A percentile compares a stretch with the other conserved stretches of the same genome.
These are phyloP conservation scores for Brachylomia viminalis DNA, from an alignment of 2,888 invertebrate genomes.

Conservation along the genomic window DNA sequence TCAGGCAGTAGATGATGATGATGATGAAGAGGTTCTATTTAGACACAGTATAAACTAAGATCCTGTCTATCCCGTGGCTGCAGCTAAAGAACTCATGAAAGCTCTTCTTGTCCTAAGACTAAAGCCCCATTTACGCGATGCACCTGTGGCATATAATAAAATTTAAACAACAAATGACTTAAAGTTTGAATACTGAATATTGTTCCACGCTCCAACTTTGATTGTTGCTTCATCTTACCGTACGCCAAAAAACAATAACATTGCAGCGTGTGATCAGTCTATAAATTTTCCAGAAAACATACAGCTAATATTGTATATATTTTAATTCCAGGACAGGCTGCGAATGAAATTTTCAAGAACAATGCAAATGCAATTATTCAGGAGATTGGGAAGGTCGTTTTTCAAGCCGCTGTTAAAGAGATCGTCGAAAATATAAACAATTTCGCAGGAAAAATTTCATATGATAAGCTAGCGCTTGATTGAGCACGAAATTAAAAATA, in stretches of 20 bases:
- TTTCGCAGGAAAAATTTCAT: neutral
- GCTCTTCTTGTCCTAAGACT: neutral
- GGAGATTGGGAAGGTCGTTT: slow-evolving; percentile 30
- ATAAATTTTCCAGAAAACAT: slow-evolving; percentile 1
- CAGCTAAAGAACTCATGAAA: neutral
- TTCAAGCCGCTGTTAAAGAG: neutral
- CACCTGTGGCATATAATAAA: neutral
- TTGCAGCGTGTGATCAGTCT: neutral
- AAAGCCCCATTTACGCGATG: neutral
- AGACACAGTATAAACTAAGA: neutral
- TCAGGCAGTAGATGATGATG: neutral
- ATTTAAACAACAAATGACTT: neutral
- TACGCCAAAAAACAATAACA: neutral
- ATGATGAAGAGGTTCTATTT: neutral
- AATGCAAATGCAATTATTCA: slow-evolving; percentile 26
- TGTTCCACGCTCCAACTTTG: neutral
- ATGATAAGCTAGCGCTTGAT: slow-evolving; percentile 23
- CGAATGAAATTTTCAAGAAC: neutral
- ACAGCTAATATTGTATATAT: neutral
- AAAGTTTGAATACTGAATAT: neutral
- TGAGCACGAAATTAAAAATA: slow-evolving; percentile 14
- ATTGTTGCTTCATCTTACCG: neutral
- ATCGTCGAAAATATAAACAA: slow-evolving; percentile 12
- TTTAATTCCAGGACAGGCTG: slow-evolving; percentile 35
- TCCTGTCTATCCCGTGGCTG: neutral